These are phyloP conservation scores for Calyptomena viridis DNA, from an alignment of 2,113 vertebrate genomes.

Conservation along the genomic window DNA sequence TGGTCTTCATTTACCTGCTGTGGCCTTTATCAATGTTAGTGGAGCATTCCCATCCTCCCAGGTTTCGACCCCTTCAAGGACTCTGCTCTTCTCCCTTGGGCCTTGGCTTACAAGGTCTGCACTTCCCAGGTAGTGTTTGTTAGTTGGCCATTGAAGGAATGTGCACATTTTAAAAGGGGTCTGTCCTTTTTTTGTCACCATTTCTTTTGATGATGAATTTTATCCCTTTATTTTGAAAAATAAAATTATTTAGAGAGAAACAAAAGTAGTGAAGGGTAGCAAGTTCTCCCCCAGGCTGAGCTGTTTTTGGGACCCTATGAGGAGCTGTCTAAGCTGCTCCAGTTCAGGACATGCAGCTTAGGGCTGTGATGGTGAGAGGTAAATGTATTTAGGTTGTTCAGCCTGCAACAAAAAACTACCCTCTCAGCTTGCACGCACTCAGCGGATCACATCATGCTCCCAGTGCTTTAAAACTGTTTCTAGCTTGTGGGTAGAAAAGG, in stretches of 20 bases:
- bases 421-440: accelerated
- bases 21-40: background rate
- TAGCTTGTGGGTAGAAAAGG: background rate
- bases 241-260: background rate
- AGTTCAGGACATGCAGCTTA: background rate
- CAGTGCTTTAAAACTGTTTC: background rate
- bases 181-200: background rate
- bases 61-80: background rate
- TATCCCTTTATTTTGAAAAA: background rate
- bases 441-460: background rate
- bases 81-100: background rate
- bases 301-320: background rate
- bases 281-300: background rate
- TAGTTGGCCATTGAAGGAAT: background rate
- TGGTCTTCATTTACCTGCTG: background rate
- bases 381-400: background rate
- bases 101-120: background rate
- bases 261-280: background rate
- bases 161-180: background rate
- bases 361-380: background rate
- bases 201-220: background rate
- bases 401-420: background rate
- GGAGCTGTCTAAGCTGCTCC: background rate
- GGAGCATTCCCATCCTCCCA: background rate
- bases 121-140: background rate